phyloP scores from a whole-genome alignment of 1,140 invertebrate species.

The Armadillidium nasatum region DNA sequence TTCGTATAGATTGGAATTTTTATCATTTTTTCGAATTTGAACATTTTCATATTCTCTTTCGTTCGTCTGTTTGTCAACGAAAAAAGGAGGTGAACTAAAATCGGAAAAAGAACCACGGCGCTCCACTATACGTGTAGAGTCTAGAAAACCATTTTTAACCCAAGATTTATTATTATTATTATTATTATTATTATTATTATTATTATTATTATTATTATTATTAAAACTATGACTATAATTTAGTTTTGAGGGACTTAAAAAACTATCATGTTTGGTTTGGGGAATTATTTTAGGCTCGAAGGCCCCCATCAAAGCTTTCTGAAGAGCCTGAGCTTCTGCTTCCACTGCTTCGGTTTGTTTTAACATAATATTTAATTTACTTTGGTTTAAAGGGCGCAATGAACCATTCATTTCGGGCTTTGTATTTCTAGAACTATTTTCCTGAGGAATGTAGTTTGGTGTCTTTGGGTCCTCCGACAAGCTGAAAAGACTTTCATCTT shows the following conservation, averaged over 20 bases:
- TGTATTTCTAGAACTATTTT: not conserved
- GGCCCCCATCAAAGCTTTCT: constrained; percentile 44
- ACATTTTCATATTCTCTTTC: constrained; percentile 4
- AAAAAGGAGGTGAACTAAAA: too few relatives aligned
- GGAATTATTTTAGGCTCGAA: constrained; percentile 29
- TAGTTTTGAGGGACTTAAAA: not conserved
- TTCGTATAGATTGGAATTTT: not conserved
- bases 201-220: not conserved
- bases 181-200: too few relatives aligned
- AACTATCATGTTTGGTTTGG: not conserved
- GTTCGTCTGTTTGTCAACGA: not conserved
- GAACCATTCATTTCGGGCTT: not conserved
- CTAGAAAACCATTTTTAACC: too few relatives aligned
- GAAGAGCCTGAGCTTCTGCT: constrained; percentile 44
- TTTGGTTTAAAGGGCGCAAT: constrained; percentile 25
- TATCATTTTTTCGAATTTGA: not conserved
- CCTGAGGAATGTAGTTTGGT: not conserved
- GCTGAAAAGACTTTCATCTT: not conserved
- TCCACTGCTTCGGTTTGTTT: constrained; percentile 43
- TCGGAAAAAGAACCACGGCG: too few relatives aligned
- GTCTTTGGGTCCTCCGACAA: not conserved
- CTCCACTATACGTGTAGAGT: too few relatives aligned
- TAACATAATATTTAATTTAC: constrained; percentile 39
- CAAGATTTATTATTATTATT: too few relatives aligned
- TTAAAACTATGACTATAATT: not conserved